These are phyloP conservation scores for Nezara viridula DNA, from an alignment of 2,888 invertebrate genomes.

Conservation along the genomic window DNA sequence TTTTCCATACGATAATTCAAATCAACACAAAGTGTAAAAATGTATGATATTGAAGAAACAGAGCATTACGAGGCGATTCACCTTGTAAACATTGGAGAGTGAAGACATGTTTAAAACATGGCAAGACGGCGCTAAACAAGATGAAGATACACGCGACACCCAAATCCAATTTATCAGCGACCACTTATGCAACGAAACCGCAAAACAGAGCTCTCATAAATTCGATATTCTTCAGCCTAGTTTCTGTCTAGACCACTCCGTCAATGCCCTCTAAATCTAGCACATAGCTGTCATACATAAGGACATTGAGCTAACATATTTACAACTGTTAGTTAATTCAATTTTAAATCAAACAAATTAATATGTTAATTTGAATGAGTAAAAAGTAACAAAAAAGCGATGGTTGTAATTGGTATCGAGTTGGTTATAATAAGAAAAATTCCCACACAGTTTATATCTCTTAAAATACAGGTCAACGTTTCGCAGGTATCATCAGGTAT, in stretches of 20 bases:
- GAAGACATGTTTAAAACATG: background rate
- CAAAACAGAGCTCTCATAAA: background rate
- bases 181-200: conserved; percentile 31
- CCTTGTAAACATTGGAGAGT: background rate
- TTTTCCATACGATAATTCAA: background rate
- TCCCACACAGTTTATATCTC: too few relatives aligned
- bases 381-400: too few relatives aligned
- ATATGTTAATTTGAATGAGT: too few relatives aligned
- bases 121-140: background rate
- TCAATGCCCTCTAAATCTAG: background rate
- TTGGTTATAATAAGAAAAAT: too few relatives aligned
- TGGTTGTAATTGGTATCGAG: too few relatives aligned
- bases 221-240: background rate
- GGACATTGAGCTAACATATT: too few relatives aligned
- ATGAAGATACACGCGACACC: background rate
- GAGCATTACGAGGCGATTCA: background rate
- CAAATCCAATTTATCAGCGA: conserved; percentile 17
- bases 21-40: background rate
- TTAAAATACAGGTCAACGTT: too few relatives aligned
- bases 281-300: too few relatives aligned
- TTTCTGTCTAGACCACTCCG: background rate
- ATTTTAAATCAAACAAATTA: too few relatives aligned
- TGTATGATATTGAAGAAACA: background rate
- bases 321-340: too few relatives aligned
- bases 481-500: too few relatives aligned